A percentile compares a stretch with the other conserved stretches of the same genome.
These are phyloP conservation scores for Silurus glanis DNA, from an alignment of 2,113 vertebrate species.

Conservation along the genomic window DNA sequence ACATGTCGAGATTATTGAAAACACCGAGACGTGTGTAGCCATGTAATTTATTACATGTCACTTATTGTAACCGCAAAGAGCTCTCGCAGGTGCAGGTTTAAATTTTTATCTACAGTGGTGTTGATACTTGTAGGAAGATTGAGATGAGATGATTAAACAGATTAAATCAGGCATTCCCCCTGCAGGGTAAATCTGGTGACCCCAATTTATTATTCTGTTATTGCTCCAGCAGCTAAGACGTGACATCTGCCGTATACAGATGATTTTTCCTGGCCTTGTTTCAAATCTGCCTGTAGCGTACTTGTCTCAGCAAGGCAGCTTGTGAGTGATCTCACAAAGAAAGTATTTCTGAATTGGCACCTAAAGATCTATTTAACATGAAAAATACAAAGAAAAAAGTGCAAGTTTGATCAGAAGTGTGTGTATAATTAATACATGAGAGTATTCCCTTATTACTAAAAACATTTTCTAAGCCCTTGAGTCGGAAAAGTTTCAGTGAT, in stretches of 20 bases:
- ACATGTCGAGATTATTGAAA: not conserved
- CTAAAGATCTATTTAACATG: not conserved
- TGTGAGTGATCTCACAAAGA: not conserved
- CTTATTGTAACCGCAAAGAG: not conserved
- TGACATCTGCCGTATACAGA: not conserved
- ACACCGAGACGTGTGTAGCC: not conserved
- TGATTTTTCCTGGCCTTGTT: not conserved
- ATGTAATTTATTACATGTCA: not conserved
- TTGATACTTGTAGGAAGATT: not conserved
- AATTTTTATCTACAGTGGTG: not conserved
- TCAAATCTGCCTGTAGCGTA: not conserved
- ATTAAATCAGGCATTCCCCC: not conserved
- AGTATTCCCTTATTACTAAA: not conserved
- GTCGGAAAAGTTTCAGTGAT: not conserved
- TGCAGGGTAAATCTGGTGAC: not conserved
- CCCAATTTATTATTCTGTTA: not conserved
- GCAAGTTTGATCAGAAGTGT: too few relatives aligned
- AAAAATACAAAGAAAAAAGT: not conserved
- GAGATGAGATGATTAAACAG: not conserved
- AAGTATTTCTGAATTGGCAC: not conserved
- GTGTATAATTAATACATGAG: not conserved
- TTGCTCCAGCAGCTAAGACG: not conserved
- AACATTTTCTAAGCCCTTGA: not conserved
- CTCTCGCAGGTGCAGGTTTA: not conserved
- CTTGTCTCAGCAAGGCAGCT: not conserved